These are phyloP conservation scores for Lamprotornis superbus DNA, from an alignment of 2,113 vertebrate species.

Conservation along the genomic window DNA sequence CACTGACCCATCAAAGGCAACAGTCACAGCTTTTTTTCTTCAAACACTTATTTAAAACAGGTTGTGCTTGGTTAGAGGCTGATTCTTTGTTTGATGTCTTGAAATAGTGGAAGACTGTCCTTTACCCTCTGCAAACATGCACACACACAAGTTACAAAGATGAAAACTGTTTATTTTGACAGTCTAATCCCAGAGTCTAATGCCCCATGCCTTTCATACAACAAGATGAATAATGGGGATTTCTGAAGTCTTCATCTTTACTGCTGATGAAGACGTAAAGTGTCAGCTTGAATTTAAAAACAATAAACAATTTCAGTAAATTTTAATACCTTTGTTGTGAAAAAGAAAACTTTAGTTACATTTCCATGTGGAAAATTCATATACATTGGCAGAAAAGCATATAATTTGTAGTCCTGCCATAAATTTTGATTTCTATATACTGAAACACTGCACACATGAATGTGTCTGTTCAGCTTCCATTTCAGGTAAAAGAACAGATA, in stretches of 20 bases:
- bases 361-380: neutral
- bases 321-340: neutral
- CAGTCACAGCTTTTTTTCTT: neutral
- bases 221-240: neutral
- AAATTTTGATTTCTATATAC: neutral
- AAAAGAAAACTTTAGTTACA: neutral
- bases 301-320: neutral
- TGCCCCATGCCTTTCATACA: neutral
- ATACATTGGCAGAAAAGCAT: neutral
- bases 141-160: neutral
- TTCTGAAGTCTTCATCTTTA: neutral
- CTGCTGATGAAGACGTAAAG: neutral
- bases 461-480: neutral
- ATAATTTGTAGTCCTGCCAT: neutral
- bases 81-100: neutral
- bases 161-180: neutral
- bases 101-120: neutral
- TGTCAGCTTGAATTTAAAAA: neutral
- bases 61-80: neutral
- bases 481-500: neutral
- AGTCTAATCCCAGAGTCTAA: neutral
- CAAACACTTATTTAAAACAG: neutral
- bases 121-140: neutral
- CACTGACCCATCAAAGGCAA: neutral
- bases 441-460: neutral